Conservation (phyloP, 2,797 vertebrate genomes). For the Artibeus lituratus region DNA sequence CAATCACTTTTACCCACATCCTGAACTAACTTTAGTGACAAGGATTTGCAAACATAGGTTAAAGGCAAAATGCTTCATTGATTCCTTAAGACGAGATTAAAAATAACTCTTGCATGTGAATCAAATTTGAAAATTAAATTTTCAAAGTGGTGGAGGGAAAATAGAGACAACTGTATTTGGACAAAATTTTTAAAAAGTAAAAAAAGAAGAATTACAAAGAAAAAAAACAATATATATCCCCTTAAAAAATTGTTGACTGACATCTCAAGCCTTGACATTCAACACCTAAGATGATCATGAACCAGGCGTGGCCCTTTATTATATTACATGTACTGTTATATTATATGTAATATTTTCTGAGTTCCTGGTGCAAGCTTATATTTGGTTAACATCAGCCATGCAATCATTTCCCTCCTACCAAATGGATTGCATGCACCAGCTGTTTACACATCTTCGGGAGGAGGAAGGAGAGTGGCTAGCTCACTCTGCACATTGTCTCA, state of each 20-base stretch:
- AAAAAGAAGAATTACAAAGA: neutral
- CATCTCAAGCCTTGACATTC: neutral
- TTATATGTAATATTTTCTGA: slow-evolving; percentile 42
- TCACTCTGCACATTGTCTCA: slow-evolving; percentile 70
- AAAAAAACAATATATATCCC: neutral
- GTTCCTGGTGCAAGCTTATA: slow-evolving; percentile 16
- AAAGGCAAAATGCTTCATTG: slow-evolving; percentile 71
- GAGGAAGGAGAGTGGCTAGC: slow-evolving; percentile 58
- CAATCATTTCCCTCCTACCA: slow-evolving; percentile 61
- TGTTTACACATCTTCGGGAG: slow-evolving; percentile 67
- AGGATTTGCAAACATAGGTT: slow-evolving; percentile 63
- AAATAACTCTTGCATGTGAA: slow-evolving; percentile 75
- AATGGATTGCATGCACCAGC: slow-evolving; percentile 69
- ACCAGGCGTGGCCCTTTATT: neutral
- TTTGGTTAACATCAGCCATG: slow-evolving; percentile 68
- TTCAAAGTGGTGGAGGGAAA: too few relatives aligned
- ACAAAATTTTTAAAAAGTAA: neutral
- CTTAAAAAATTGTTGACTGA: neutral
- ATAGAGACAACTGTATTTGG: neutral
- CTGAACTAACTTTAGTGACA: slow-evolving; percentile 69
- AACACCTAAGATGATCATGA: neutral
- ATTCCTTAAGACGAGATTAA: slow-evolving; percentile 78
- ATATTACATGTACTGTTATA: neutral
- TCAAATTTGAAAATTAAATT: slow-evolving; percentile 70
- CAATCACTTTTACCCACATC: neutral